Evolutionary conservation across 2,888 invertebrate genomes (phyloP).

Genomic region (Xestoiulus laeticollis): DNA sequence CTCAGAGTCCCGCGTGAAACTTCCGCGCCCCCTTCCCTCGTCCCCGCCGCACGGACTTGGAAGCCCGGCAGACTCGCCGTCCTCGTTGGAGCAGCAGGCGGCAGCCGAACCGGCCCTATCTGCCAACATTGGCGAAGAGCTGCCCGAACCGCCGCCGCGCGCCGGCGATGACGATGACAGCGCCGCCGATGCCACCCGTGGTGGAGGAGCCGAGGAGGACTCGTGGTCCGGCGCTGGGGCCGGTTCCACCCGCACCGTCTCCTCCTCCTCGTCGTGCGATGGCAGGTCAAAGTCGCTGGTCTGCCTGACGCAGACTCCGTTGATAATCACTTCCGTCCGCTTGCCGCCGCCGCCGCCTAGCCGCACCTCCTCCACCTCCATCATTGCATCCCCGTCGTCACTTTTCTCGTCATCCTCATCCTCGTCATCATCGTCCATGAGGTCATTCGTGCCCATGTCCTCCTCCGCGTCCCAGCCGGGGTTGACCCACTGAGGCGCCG

Average conservation of each 20-base stretch:
- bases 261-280: conserved; percentile 69
- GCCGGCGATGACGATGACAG: not conserved
- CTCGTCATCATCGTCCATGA: conserved; percentile 58
- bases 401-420: conserved; percentile 55
- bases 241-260: conserved; percentile 80
- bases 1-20: not conserved
- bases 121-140: not conserved
- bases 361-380: conserved; percentile 61
- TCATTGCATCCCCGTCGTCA: conserved; percentile 53
- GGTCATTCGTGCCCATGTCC: conserved; percentile 55
- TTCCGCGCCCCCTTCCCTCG: not conserved
- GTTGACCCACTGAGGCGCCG: conserved; percentile 97
- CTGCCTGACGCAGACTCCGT: conserved; percentile 92
- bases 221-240: conserved; percentile 75
- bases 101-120: not conserved
- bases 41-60: not conserved
- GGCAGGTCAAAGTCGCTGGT: conserved; percentile 74
- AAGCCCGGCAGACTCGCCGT: conserved; percentile 43
- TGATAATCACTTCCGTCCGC: conserved; percentile 81
- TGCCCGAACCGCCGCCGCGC: not conserved
- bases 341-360: conserved; percentile 60
- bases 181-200: conserved; percentile 8
- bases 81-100: conserved; percentile 14
- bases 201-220: conserved; percentile 60
- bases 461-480: conserved; percentile 81